Evolutionary conservation across 2,888 invertebrate genomes (phyloP), one percentile per base, ranked within the genome.

Genomic region (Dasysyrphus tricinctus): DNA sequence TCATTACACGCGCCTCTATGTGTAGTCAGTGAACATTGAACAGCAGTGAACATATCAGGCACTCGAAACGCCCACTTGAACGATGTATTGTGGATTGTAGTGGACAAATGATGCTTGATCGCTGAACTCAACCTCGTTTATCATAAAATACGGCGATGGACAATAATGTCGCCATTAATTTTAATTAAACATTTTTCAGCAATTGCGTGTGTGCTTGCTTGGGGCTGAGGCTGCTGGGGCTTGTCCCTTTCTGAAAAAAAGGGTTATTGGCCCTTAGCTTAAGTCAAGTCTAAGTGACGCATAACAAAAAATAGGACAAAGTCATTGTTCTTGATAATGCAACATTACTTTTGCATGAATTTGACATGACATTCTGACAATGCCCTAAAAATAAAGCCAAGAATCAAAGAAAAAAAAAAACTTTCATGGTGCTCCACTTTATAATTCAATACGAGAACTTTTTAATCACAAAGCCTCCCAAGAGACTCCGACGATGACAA

Each of bases 91-190:
- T 57, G 11, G 34, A 57, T 70, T 49, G 69, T 59, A 1, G n/a
- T 16, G 77, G 69, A 76, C 69, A 69, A 69, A 69, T 69, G 39
- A 76, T 70, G 63, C 51, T 42, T 69, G 57, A 67, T 57, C 76
- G 37, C 24, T 70, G 72, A 57, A 77, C 77, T 47, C 72, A 69
- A 72, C 57, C 70, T 82, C 82, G 67, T 82, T 77, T 67, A 73
- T 82, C 72, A 82, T 81, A 51, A 56, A 65, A 74, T 49, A 61
- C 16, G 12, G 19, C 73, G 84, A 51, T 73, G 70, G 70, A 76
- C 65, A 72, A 47, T 29, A 80, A 85, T 56, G 77, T 85, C 84
- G 80, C 73, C 77, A 85, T 85, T 80, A 80, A 85, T 85, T 77
- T 77, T 56, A 85, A 80, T 77, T 80, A 77, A 76, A 67, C 74